Conservation (phyloP, 1,140 invertebrate species). For the Calosoma granatense region DNA sequence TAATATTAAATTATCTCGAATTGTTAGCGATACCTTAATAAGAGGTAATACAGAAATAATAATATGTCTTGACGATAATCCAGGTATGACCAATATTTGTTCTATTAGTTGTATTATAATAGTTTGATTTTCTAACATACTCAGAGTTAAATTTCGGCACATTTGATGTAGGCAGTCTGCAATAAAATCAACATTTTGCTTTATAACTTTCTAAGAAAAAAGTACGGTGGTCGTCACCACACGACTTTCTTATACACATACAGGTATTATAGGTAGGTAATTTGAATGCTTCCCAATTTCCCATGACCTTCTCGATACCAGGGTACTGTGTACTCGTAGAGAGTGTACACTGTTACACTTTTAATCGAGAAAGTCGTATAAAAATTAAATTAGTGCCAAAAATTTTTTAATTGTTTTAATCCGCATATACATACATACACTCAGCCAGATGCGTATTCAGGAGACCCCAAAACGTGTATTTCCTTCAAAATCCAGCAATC, state of each 20-base stretch:
- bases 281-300: too few species aligned
- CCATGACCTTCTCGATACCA: too few species aligned
- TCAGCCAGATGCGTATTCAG: too few species aligned
- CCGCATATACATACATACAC: too few species aligned
- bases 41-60: conserved; percentile 41
- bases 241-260: too few species aligned
- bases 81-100: conserved; percentile 36
- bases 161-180: conserved; percentile 42
- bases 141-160: conserved; percentile 35
- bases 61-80: conserved; percentile 33
- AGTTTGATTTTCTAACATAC: conserved; percentile 37
- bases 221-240: not conserved
- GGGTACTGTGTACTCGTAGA: too few species aligned
- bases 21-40: conserved; percentile 33
- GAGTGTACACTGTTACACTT: too few species aligned
- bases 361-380: too few species aligned
- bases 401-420: too few species aligned
- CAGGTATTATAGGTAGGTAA: conserved; percentile 4
- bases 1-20: conserved; percentile 43
- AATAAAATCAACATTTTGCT: conserved; percentile 21
- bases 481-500: too few species aligned
- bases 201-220: not conserved
- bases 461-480: too few species aligned
- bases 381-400: too few species aligned
- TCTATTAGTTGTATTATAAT: conserved; percentile 39